Conservation (phyloP, 2,888 invertebrate genomes). For the Ophion costatus region DNA sequence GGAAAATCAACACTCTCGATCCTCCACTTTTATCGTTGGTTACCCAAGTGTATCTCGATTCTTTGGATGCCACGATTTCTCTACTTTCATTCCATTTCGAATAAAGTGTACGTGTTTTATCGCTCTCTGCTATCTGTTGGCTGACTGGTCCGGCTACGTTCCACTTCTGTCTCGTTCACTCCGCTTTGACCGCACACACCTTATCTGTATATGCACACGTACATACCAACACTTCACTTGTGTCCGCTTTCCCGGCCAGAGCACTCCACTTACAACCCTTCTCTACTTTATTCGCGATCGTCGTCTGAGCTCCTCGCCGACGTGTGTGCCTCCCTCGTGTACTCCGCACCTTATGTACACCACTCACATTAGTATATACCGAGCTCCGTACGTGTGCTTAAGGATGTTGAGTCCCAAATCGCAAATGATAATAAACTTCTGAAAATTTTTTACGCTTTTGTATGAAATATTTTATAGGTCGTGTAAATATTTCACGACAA, state of each 20-base stretch:
- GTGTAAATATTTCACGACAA: too few species aligned
- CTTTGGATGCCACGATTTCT: conserved; percentile 40
- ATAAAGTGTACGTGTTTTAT: conserved; percentile 63
- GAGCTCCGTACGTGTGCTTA: neutral
- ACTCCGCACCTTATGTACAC: conserved; percentile 12
- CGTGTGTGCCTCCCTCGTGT: conserved; percentile 54
- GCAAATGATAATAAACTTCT: too few species aligned
- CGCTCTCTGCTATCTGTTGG: conserved; percentile 54
- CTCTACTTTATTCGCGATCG: conserved; percentile 71
- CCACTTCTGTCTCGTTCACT: conserved; percentile 61
- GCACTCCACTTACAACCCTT: conserved; percentile 70
- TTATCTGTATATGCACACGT: conserved; percentile 25
- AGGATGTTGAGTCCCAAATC: too few species aligned
- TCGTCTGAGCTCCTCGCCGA: conserved; percentile 61
- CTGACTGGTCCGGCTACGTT: conserved; percentile 41
- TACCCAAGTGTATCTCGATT: conserved; percentile 35
- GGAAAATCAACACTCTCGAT: conserved; percentile 17
- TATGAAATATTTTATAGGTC: too few species aligned
- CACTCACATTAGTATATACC: neutral
- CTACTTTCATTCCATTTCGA: conserved; percentile 53
- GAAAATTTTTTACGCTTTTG: too few species aligned
- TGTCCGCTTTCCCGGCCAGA: conserved; percentile 67
- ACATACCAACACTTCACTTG: conserved; percentile 59
- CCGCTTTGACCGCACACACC: conserved; percentile 65
- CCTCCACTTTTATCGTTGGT: conserved; percentile 27